Conservation (phyloP, 2,797 vertebrate genomes). For the Pangasius krempfi region DNA sequence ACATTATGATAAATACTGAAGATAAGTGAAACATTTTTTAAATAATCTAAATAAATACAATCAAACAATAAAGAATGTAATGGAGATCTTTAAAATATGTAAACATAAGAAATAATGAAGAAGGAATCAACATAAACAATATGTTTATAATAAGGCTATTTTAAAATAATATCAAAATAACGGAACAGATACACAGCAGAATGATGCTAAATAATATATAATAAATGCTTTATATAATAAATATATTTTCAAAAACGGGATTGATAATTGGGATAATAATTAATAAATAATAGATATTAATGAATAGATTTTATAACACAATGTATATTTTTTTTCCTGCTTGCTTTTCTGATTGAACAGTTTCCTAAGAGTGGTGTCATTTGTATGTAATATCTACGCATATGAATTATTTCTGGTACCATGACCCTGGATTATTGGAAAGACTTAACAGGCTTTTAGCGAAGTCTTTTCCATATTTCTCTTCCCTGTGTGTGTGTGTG, state of each 20-base stretch:
- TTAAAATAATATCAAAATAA: neutral
- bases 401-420: neutral
- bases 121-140: neutral
- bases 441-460: too few relatives aligned
- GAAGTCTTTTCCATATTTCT: too few relatives aligned
- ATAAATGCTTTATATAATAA: neutral
- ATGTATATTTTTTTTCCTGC: neutral
- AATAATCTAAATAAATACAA: too few relatives aligned
- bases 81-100: neutral
- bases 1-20: neutral
- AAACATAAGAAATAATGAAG: neutral
- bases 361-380: neutral
- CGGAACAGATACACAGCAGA: neutral
- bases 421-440: neutral
- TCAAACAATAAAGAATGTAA: too few relatives aligned
- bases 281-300: neutral
- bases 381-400: neutral
- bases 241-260: neutral
- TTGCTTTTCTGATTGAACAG: neutral
- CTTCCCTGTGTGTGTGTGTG: slow-evolving; percentile 16
- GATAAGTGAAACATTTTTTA: neutral
- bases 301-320: neutral
- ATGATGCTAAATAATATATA: neutral
- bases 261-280: too few relatives aligned
- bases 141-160: neutral